Conservation (phyloP, 2,797 vertebrate species). For the Cynopterus sphinx region DNA sequence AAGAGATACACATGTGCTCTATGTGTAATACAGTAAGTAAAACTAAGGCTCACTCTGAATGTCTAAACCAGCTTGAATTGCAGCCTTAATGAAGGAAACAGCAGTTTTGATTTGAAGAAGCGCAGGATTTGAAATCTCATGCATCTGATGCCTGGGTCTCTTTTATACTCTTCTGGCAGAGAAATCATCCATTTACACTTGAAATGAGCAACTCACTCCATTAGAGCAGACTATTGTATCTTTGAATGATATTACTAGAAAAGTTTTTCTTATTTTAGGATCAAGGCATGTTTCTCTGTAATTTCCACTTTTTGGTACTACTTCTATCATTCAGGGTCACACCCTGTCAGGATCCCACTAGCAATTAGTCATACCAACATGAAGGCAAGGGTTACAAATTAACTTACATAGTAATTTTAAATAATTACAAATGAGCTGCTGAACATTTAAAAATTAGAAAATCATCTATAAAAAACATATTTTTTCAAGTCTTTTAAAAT, state of each 20-base stretch:
- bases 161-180: background rate
- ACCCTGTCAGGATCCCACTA: background rate
- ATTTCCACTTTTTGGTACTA: background rate
- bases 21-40: background rate
- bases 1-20: background rate
- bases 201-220: background rate
- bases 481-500: conserved; percentile 17
- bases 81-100: background rate
- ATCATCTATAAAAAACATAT: background rate
- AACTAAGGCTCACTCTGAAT: background rate
- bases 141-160: background rate
- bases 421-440: background rate
- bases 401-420: background rate
- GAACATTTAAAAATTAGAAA: conserved; percentile 13
- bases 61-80: background rate
- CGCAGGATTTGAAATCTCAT: background rate
- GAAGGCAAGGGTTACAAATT: background rate
- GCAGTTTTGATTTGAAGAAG: background rate
- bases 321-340: background rate
- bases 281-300: background rate
- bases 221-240: background rate
- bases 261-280: background rate
- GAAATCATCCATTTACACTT: background rate
- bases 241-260: background rate
- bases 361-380: background rate